A percentile compares a stretch with the other conserved stretches of the same genome.
Conservation (phyloP, 2,888 invertebrate genomes). For the Xylota sylvarum region DNA sequence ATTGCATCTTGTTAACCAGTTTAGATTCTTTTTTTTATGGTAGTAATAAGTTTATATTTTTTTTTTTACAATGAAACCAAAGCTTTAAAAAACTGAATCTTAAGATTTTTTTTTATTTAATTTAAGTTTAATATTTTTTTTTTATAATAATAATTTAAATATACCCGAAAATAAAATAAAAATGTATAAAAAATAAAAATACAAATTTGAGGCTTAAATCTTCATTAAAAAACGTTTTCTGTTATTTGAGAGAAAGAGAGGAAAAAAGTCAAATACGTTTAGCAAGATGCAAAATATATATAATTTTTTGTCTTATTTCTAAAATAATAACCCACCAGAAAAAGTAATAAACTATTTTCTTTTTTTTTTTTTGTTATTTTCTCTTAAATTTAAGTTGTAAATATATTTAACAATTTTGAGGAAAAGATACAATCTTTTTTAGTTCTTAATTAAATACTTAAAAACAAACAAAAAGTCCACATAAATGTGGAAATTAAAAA, state of each 20-base stretch:
- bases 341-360: constrained; percentile 14
- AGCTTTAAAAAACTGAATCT: constrained; percentile 77
- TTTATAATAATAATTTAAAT: constrained; percentile 27
- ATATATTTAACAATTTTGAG: constrained; percentile 60
- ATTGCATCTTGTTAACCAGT: constrained; percentile 73
- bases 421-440: constrained; percentile 68
- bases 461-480: constrained; percentile 40
- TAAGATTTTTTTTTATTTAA: constrained; percentile 67
- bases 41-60: constrained; percentile 64
- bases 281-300: constrained; percentile 69
- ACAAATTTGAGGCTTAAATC: constrained; percentile 68
- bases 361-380: constrained; percentile 39
- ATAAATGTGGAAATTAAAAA: constrained; percentile 64
- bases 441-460: constrained; percentile 70
- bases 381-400: constrained; percentile 65
- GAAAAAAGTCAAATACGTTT: constrained; percentile 38
- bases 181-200: constrained; percentile 37
- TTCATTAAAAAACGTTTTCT: constrained; percentile 47
- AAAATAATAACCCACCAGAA: constrained; percentile 75
- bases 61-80: constrained; percentile 76
- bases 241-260: constrained; percentile 19
- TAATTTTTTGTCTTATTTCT: constrained; percentile 44
- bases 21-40: constrained; percentile 43
- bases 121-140: constrained; percentile 55
- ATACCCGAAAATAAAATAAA: constrained; percentile 31